phyloP scores from a whole-genome alignment of 2,797 vertebrate genomes.

The Cynopterus sphinx region DNA sequence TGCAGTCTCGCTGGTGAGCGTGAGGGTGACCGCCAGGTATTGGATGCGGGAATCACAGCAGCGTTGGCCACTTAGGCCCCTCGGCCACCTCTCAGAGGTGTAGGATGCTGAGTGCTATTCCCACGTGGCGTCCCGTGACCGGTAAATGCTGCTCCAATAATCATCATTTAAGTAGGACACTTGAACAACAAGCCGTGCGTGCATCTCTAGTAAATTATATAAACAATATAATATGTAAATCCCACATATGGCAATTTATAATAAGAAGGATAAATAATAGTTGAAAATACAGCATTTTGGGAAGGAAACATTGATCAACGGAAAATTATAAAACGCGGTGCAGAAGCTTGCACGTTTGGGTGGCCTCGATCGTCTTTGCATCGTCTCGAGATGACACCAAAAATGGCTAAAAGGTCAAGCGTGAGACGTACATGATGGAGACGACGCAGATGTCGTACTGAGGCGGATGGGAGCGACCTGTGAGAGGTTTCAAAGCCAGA shows the following conservation, averaged over 20 bases:
- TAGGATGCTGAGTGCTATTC: background rate
- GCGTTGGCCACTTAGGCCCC: background rate
- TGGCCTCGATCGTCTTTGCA: background rate
- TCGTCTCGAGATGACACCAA: background rate
- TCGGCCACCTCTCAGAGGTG: too few relatives aligned
- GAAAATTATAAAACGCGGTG: background rate
- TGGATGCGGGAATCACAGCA: background rate
- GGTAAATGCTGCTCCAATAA: background rate
- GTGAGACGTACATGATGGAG: background rate
- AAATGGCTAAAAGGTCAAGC: background rate
- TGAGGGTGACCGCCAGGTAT: too few relatives aligned
- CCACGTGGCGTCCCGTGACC: rapidly evolving
- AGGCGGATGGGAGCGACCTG: background rate
- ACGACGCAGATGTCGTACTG: background rate
- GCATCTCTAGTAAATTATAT: background rate
- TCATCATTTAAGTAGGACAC: background rate
- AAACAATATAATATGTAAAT: too few relatives aligned
- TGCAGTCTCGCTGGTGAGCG: background rate
- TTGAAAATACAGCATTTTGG: background rate
- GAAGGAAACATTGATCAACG: background rate
- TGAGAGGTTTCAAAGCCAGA: background rate
- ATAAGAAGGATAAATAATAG: background rate
- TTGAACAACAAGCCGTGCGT: rapidly evolving
- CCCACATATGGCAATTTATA: background rate
- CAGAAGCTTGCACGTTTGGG: background rate